Conservation (phyloP, 2,888 invertebrate species). For the Xestia sexstrigata region DNA sequence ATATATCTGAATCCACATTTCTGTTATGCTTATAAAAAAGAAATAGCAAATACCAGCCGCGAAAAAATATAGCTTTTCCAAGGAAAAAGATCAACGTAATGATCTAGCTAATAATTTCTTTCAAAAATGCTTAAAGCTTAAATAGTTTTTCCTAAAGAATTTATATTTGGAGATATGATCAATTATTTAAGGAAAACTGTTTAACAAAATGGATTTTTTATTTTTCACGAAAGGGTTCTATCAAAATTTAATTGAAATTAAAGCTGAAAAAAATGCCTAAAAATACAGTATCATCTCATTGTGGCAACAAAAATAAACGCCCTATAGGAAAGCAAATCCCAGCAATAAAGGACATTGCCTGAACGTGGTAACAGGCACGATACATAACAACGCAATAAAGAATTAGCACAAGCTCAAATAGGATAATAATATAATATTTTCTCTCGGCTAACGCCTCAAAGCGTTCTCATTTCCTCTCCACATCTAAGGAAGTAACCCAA, state of each 20-base stretch:
- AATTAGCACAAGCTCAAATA: conserved; percentile 22
- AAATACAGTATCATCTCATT: not conserved
- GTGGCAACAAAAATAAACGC: not conserved
- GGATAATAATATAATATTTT: conserved; percentile 24
- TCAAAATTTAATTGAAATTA: not conserved
- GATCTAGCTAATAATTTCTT: not conserved
- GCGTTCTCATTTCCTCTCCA: conserved; percentile 47
- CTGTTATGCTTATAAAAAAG: not conserved
- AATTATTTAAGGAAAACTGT: not conserved
- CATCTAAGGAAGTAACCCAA: conserved; percentile 46
- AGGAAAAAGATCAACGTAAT: not conserved
- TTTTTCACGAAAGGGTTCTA: not conserved
- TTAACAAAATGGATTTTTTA: not conserved
- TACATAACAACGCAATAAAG: conserved; percentile 15
- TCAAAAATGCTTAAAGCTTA: not conserved
- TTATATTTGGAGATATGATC: too few relatives aligned
- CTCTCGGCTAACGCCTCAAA: conserved; percentile 21
- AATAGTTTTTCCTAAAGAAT: too few relatives aligned
- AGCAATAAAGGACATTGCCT: not conserved
- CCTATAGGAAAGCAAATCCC: not conserved
- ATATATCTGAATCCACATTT: not conserved
- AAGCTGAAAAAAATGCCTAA: not conserved
- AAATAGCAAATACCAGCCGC: not conserved
- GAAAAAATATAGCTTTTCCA: too few relatives aligned
- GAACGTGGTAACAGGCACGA: not conserved